Evolutionary conservation across 2,888 invertebrate genomes (phyloP).

Genomic region (Drosophila kuntzei): DNA sequence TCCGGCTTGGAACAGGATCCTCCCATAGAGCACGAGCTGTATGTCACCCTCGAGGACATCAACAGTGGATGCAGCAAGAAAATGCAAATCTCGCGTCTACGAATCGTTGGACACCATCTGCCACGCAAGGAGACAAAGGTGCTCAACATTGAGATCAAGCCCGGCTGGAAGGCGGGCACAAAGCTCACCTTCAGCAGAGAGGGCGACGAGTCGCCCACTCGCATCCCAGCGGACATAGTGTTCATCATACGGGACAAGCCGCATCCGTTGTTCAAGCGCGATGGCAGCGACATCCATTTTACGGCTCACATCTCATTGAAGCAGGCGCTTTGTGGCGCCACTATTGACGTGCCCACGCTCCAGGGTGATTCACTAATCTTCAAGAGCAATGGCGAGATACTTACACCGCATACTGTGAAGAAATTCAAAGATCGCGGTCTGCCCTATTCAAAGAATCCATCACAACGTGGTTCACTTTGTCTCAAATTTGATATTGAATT

Average conservation of each 20-base stretch:
- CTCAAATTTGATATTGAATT: conserved; percentile 98
- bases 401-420: conserved; percentile 94
- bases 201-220: conserved; percentile 96
- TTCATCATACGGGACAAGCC: conserved; percentile 98
- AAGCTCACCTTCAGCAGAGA: conserved; percentile 98
- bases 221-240: conserved; percentile 97
- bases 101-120: conserved; percentile 90
- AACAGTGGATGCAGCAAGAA: conserved; percentile 97
- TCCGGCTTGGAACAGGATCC: conserved; percentile 92
- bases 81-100: conserved; percentile 97
- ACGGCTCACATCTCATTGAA: conserved; percentile 93
- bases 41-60: conserved; percentile 96
- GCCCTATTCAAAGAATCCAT: conserved; percentile 96
- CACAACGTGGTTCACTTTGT: conserved; percentile 94
- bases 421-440: conserved; percentile 95
- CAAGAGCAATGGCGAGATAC: conserved; percentile 90
- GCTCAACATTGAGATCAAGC: conserved; percentile 95
- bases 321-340: conserved; percentile 95
- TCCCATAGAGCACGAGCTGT: conserved; percentile 95
- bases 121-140: conserved; percentile 96
- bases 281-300: conserved; percentile 96
- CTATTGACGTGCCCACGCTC: conserved; percentile 96
- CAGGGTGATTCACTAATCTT: conserved; percentile 91
- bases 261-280: conserved; percentile 94
- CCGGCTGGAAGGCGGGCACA: conserved; percentile 98